Conservation (phyloP, 2,888 invertebrate genomes). For the Drosophila buzzatii region DNA sequence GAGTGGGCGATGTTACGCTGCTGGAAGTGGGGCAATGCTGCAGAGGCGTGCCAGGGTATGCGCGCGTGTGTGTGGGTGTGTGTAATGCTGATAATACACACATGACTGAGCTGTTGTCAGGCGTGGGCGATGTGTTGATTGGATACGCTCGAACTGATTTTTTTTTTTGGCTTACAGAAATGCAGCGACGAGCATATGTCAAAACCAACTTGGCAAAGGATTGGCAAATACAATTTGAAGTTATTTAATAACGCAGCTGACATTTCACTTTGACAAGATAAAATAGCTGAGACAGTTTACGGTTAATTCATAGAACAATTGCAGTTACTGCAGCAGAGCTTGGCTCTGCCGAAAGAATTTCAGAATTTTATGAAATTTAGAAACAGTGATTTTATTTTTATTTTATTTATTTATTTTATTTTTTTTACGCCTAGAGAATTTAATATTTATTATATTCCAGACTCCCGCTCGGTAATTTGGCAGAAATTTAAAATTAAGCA, state of each 20-base stretch:
- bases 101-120: constrained; percentile 48
- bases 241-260: constrained; percentile 15
- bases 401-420: no score
- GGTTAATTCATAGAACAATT: no score
- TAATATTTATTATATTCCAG: no score
- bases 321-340: no score
- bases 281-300: background rate
- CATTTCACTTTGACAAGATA: background rate
- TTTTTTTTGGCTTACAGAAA: background rate
- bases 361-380: no score
- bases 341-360: no score
- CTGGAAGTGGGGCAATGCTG: background rate
- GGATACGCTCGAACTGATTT: constrained; percentile 44
- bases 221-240: constrained; percentile 10
- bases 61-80: constrained; percentile 7
- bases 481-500: no score
- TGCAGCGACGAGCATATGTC: background rate
- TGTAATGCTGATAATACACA: constrained; percentile 36
- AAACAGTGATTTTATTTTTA: no score
- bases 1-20: constrained; percentile 7
- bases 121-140: constrained; percentile 61
- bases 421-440: no score
- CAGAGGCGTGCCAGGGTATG: background rate
- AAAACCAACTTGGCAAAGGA: constrained; percentile 1
- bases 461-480: no score